Conservation (phyloP, 92 coral and sea anemone species). For the Phenganax stokvisi region DNA sequence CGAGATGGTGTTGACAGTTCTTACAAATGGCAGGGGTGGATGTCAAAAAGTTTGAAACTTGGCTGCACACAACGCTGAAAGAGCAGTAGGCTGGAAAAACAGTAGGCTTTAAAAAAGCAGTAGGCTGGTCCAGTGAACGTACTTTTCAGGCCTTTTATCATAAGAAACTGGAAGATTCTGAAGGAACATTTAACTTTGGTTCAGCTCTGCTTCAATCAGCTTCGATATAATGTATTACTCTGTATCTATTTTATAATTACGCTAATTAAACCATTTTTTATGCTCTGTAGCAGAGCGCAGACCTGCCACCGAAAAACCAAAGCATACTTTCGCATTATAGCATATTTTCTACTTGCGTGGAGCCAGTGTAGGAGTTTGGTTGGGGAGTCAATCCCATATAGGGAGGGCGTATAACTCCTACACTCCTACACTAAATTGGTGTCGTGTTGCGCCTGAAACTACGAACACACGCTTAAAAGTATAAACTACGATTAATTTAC, state of each 20-base stretch:
- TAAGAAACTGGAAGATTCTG: background rate
- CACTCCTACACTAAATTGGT: no score
- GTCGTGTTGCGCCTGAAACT: no score
- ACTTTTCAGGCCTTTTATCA: slow-evolving; percentile 44
- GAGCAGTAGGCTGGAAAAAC: background rate
- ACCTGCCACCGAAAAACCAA: no score
- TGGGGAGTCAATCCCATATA: no score
- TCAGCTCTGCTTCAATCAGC: background rate
- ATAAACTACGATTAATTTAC: no score
- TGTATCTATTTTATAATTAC: background rate
- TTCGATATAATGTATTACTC: background rate
- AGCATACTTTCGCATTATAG: no score
- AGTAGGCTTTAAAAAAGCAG: slow-evolving; percentile 25
- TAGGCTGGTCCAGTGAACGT: slow-evolving; percentile 49
- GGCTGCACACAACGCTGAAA: slow-evolving; percentile 23
- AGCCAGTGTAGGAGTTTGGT: no score
- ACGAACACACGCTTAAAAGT: no score
- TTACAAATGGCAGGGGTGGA: slow-evolving; percentile 36
- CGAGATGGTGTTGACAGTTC: slow-evolving; percentile 37
- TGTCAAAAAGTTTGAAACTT: slow-evolving; percentile 27
- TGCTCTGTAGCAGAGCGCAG: no score
- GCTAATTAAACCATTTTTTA: no score
- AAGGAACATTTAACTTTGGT: background rate
- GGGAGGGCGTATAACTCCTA: no score
- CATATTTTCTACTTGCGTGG: no score